A percentile compares a stretch with the other conserved stretches of the same genome.
Evolutionary conservation across 1,140 invertebrate genomes (phyloP).

Genomic region (Subanguina moxae): DNA sequence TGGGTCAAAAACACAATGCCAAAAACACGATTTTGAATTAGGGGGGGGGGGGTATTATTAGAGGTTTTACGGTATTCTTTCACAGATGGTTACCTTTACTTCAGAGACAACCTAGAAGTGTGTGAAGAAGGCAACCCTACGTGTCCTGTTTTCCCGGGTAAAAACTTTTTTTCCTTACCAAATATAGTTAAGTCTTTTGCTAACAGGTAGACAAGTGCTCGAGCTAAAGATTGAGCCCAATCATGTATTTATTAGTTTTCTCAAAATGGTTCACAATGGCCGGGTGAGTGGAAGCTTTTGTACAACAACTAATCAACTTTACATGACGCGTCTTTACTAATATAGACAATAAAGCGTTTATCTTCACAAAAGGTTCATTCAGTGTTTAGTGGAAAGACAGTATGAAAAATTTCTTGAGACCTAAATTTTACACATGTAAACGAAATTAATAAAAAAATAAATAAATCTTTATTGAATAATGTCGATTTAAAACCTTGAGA

Average conservation of each 20-base stretch:
- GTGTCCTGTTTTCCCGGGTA: conserved; percentile 21
- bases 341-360: conserved; percentile 6
- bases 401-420: neutral
- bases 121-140: conserved; percentile 27
- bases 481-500: no score
- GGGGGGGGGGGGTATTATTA: no score
- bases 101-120: conserved; percentile 37
- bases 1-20: no score
- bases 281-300: conserved; percentile 23
- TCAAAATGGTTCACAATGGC: conserved; percentile 37
- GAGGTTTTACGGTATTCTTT: no score
- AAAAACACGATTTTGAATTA: no score
- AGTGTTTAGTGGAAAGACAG: conserved; percentile 11
- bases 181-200: no score
- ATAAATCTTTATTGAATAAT: no score
- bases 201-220: conserved; percentile 26
- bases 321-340: conserved; percentile 7
- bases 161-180: no score
- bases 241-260: conserved; percentile 21
- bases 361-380: neutral
- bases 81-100: neutral
- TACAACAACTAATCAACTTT: conserved; percentile 7
- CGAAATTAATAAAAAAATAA: no score
- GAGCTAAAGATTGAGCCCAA: conserved; percentile 23
- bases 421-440: conserved; percentile 8